A percentile compares a stretch with the other conserved stretches of the same genome.
These are phyloP conservation scores for Palythoa grandiflora DNA, from an alignment of 92 coral and sea anemone species.

Conservation along the genomic window DNA sequence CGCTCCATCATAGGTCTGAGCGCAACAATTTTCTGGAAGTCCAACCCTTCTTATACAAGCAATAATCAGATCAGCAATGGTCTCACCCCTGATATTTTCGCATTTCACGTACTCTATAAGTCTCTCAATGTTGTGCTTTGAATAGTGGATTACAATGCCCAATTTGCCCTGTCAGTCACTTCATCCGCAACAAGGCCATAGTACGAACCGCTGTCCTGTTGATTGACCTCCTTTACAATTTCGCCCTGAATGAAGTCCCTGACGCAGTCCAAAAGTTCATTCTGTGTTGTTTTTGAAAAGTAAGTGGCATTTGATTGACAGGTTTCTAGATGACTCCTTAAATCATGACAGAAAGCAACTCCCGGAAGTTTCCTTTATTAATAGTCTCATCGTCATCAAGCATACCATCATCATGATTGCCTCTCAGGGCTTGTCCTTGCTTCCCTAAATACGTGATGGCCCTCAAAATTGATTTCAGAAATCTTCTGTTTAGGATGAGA, in stretches of 20 bases:
- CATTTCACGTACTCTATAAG: not conserved
- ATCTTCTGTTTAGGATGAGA: not conserved
- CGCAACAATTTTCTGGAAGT: not conserved
- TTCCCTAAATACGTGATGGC: constrained; percentile 6
- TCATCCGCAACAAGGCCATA: constrained; percentile 2
- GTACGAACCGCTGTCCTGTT: constrained; percentile 1
- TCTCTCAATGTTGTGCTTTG: not conserved
- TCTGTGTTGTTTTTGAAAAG: not conserved
- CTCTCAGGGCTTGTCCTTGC: constrained; percentile 8
- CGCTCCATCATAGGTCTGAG: not conserved
- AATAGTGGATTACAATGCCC: constrained; percentile 2
- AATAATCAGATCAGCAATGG: not conserved
- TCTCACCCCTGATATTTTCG: not conserved
- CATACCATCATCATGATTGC: not conserved
- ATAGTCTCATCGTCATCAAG: not conserved
- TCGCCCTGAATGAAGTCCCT: constrained; percentile 4
- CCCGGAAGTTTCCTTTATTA: not conserved
- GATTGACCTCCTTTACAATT: constrained; percentile 3
- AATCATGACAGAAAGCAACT: not conserved
- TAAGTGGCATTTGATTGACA: constrained; percentile 1
- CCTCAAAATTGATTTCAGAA: constrained; percentile 6
- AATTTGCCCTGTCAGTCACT: not conserved
- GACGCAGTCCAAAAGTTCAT: constrained; percentile 6
- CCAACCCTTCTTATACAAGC: not conserved
- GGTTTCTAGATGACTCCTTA: not conserved